These are phyloP conservation scores for Dolichopus griseipennis DNA, from an alignment of 2,888 invertebrate genomes.

Conservation along the genomic window DNA sequence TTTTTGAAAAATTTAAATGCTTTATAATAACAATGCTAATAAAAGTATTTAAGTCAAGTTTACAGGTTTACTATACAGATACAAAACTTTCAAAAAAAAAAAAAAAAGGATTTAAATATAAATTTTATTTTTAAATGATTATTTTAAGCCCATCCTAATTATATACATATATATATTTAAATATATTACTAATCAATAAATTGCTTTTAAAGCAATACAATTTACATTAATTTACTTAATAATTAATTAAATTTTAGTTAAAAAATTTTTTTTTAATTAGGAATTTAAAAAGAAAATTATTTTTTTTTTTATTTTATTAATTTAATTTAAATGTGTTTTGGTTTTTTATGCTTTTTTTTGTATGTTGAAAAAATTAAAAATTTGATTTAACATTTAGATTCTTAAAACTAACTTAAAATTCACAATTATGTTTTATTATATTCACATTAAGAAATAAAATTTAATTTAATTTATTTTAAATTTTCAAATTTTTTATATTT, in stretches of 20 bases:
- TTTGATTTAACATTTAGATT: background rate
- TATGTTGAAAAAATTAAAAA: background rate
- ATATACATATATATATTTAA: background rate
- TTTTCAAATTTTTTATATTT: background rate
- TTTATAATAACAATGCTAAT: too few species aligned
- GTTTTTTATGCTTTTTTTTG: background rate
- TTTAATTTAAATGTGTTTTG: too few species aligned
- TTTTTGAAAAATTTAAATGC: too few species aligned
- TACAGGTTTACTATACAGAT: too few species aligned
- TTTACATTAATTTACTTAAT: background rate
- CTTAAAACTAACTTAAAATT: background rate
- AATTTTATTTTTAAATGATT: background rate
- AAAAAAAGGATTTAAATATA: background rate
- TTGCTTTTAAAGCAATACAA: background rate
- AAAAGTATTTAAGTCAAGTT: too few species aligned
- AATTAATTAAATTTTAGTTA: background rate
- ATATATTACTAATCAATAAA: background rate
- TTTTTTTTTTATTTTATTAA: background rate
- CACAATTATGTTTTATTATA: background rate
- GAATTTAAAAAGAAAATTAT: background rate
- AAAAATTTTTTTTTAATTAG: background rate
- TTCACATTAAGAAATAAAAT: background rate
- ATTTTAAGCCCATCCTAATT: background rate
- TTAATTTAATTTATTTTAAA: background rate
- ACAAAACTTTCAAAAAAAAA: background rate